Base-by-base conservation (phyloP, 2,797 vertebrate species). In the Chlorospingus flavigularis region DNA sequence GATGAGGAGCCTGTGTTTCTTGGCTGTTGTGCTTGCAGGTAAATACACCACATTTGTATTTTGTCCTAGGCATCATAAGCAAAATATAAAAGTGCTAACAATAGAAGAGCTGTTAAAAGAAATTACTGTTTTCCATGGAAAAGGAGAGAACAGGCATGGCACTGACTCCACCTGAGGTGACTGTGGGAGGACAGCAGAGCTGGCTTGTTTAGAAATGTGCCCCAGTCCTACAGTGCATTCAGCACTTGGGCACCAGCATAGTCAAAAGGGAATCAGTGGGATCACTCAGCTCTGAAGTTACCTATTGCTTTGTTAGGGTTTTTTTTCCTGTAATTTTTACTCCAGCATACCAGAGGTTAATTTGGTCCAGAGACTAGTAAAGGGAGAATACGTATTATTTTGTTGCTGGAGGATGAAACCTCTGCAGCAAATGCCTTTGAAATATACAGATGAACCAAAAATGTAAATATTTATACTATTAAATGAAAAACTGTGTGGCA, bases 1-100 rank as follows among this genome's bases (percentile, higher is more conserved):
- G 55, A 91, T 57, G 31, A 80, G 63, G 86, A 65, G 43, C 40
- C 51, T 76, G 21, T 71, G 81, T 14, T 75, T 90, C 79, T 53
- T 94, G 75, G 91, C 83, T 8, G 7, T 47, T 61, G 45, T 63
- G 40, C 77, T 96, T 0, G 42, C 94, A 94, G 95, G 95, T 97
- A 92, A 90, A 7, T 13, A 11, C 8, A 4, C 13, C 3, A 21
- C 18, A 16, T 31, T 45, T 66, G 7, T 37, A 1, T 72, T 74
- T 84, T 30, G 25, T 42, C 5, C 2, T 26, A 40, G 58, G 35
- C 35, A 82, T 92, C 42, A 37, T 43, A 90, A 76, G 17, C 28
- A 26, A 78, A 45, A 17, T 51, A 10, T 13, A 15, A 25, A 33
- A 6, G 30, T 33, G 26, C 2, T 48, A 73, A 50, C 0, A 0